Base-by-base conservation (phyloP, 2,888 invertebrate genomes). In the Chaitophorus viminalis region DNA sequence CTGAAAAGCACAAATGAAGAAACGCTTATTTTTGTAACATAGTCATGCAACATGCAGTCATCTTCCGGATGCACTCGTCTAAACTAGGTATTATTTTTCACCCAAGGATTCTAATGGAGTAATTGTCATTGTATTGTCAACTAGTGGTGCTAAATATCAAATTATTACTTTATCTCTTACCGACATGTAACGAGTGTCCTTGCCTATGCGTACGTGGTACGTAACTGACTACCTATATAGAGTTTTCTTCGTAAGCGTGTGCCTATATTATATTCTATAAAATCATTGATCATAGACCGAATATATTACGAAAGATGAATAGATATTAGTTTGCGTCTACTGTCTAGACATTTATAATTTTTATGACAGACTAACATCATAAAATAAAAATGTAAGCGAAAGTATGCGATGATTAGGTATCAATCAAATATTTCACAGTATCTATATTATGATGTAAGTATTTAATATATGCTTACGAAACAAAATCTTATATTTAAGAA, bases 311-410 rank as follows among this genome's bases (percentile, higher is more conserved):
- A 78, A 78, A 85, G 70, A 77, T 54, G 85, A 85, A 85, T 85
- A 85, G 18, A 77, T 70, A 85, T 85, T 77, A 85, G 85, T 52
- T 70, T n/a, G 8, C 29, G 85, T 85, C 85, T 78, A 85, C 77
- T 18, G 85, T 85, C 85, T 85, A 85, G 85, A 85, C 82, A 46
- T 74, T 54, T 31, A 21, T 78, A 31, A 70, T 70, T 65, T 65
- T 46, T 84, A 76, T 76, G 36, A 39, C 74, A 36, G 5, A 77
- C 77, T 52, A 31, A 77, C 77, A 31, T 31, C 31, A 54, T 65
- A 65, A 78, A 33, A 78, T 17, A 33, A 60, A n/a, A 60, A 60
- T 72, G 36, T 18, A 18, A 60, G 25, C 60, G 25, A 25, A 60
- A 60, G 25, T 60, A 70, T 31, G 29, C 17, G 29, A 70, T 17